Base-by-base conservation (phyloP, 2,888 invertebrate genomes). In the Psylliodes chrysocephalus region DNA sequence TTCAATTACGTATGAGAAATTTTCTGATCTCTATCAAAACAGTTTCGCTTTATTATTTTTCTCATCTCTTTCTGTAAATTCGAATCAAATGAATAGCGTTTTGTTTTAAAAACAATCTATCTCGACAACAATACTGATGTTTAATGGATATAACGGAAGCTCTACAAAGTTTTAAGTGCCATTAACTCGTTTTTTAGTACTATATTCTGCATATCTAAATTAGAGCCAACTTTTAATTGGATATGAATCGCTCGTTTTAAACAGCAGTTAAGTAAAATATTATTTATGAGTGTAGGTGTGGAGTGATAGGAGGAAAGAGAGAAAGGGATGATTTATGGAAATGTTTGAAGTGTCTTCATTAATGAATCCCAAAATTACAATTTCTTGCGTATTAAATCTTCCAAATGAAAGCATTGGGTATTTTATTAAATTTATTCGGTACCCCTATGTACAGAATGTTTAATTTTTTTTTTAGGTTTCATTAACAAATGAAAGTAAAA, bases 181-280 rank as follows among this genome's bases (percentile, higher is more conserved):
- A 44, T 55, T 55, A 55, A 55, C 17, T 44, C 44, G 30, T 55
- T 46, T 55, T 55, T 55, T 33, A 44, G 44, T 44, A 15, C n/a
- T 30, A 55, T 12, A 46, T 55, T 55, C 46, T 35, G 57, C 63
- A 57, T 57, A 63, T 63, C 57, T 52, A 52, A 63, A 63, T 57
- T 57, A 46, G 22, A 44, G 42, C 38, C 18, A 63, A 63, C 63
- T 63, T 63, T 63, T 63, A 63, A 63, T 63, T 63, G 52, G 52
- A 63, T 57, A 42, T 42, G 52, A 63, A 57, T 63, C 19, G 52
- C n/a, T 22, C 28, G 10, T 35, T 35, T 47, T 33, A 61, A 61
- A 46, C 44, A 35, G 22, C 40, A n/a, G 49, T 38, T 54, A 35
- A 61, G 35, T 33, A 28, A 18, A 22, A 35, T 25, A 38, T 54